Conservation (phyloP, 2,113 vertebrate species). For the Condylura cristata region DNA sequence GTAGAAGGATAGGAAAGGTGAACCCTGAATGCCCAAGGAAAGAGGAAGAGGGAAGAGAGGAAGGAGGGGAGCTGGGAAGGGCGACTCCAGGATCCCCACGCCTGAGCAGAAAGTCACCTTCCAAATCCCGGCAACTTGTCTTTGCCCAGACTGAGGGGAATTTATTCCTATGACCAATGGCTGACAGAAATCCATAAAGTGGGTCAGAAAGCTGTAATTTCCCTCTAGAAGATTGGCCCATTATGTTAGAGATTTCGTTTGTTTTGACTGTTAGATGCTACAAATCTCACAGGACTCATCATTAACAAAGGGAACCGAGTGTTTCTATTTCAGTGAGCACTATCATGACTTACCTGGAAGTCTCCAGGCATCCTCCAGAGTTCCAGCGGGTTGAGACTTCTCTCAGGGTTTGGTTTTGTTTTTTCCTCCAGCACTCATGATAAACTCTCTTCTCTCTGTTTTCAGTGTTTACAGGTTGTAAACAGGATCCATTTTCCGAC, state of each 20-base stretch:
- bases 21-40: not conserved
- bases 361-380: too few relatives aligned
- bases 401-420: too few relatives aligned
- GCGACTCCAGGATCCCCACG: not conserved
- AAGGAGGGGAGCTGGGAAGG: too few relatives aligned
- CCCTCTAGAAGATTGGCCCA: constrained; percentile 47
- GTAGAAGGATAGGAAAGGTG: not conserved
- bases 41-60: not conserved
- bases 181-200: constrained; percentile 25
- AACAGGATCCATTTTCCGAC: too few relatives aligned
- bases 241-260: constrained; percentile 64
- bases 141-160: constrained; percentile 17
- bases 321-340: constrained; percentile 45
- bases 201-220: constrained; percentile 67
- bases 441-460: too few relatives aligned
- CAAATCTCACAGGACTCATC: constrained; percentile 54
- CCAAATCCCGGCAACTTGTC: not conserved
- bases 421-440: too few relatives aligned
- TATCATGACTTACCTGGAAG: too few relatives aligned
- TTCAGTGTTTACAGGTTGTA: too few relatives aligned
- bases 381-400: too few relatives aligned
- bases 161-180: not conserved
- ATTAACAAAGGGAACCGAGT: constrained; percentile 49
- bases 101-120: not conserved
- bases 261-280: constrained; percentile 57